Percentiles rank a stretch among this genome's conserved stretches.
phyloP scores from a whole-genome alignment of 2,113 vertebrate species.

The Phalacrocorax aristotelis region DNA sequence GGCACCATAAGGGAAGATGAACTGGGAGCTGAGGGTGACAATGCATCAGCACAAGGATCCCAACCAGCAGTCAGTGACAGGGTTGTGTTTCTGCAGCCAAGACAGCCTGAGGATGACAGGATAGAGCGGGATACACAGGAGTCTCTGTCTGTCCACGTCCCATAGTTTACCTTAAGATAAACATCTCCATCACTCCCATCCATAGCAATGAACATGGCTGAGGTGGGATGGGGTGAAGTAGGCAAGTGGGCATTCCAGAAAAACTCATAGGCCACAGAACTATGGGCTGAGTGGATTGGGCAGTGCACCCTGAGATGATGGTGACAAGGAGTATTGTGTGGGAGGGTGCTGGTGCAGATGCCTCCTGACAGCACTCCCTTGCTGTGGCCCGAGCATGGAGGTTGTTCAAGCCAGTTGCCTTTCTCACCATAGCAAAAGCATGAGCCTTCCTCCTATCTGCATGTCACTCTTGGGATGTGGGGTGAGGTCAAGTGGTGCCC shows the following conservation, averaged over 20 bases:
- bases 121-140: fast-evolving
- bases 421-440: neutral
- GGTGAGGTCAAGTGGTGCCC: neutral
- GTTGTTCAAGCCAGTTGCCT: neutral
- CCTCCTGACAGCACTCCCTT: neutral
- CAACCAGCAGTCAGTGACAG: neutral
- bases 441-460: fast-evolving
- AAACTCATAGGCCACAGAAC: neutral
- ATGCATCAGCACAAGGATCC: neutral
- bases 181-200: neutral
- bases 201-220: neutral
- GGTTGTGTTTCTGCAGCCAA: neutral
- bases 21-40: neutral
- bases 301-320: fast-evolving
- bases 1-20: neutral
- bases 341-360: neutral
- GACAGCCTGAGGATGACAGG: neutral
- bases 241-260: neutral
- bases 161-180: neutral
- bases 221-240: fast-evolving
- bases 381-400: neutral
- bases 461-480: neutral
- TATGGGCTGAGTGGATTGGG: neutral
- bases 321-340: neutral
- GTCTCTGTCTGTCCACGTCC: neutral